Conservation (phyloP, 2,113 vertebrate species). For the Nerophis lumbriciformis region DNA sequence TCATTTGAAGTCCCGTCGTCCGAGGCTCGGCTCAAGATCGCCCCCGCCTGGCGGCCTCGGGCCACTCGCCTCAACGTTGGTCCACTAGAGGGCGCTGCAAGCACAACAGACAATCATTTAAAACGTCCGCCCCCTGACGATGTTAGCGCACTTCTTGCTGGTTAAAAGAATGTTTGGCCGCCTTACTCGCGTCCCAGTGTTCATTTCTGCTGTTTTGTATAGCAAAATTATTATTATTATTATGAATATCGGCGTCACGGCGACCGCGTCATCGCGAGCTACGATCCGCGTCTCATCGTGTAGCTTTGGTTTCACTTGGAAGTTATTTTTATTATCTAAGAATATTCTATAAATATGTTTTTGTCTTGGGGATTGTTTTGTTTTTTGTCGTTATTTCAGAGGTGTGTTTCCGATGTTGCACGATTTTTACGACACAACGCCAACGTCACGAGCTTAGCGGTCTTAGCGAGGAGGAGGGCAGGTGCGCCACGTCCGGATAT, state of each 20-base stretch:
- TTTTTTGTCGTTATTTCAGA: slow-evolving; percentile 65
- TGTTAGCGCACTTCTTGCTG: no score
- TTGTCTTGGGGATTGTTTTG: slow-evolving; percentile 42
- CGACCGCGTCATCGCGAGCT: slow-evolving; percentile 51
- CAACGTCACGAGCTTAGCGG: slow-evolving; percentile 58
- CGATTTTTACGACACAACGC: slow-evolving; percentile 65
- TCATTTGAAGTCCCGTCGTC: no score
- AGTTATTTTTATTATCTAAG: slow-evolving; percentile 73
- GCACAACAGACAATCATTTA: slow-evolving; percentile 68
- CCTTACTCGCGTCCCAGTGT: slow-evolving; percentile 81
- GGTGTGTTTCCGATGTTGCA: slow-evolving; percentile 83
- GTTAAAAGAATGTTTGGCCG: slow-evolving; percentile 73
- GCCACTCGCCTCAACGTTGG: not conserved
- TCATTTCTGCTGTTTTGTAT: slow-evolving; percentile 75
- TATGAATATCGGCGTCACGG: slow-evolving; percentile 24
- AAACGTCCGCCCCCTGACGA: not conserved
- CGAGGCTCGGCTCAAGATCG: no score
- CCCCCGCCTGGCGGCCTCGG: not conserved
- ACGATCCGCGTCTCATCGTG: slow-evolving; percentile 68
- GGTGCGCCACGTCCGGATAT: slow-evolving; percentile 74
- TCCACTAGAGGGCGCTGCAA: slow-evolving; percentile 51
- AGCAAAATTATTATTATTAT: slow-evolving; percentile 69
- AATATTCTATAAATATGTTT: slow-evolving; percentile 78
- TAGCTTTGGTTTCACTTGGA: slow-evolving; percentile 74
- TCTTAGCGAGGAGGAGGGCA: slow-evolving; percentile 28